phyloP scores from a whole-genome alignment of 2,797 vertebrate species.

The Sebastes goodei region DNA sequence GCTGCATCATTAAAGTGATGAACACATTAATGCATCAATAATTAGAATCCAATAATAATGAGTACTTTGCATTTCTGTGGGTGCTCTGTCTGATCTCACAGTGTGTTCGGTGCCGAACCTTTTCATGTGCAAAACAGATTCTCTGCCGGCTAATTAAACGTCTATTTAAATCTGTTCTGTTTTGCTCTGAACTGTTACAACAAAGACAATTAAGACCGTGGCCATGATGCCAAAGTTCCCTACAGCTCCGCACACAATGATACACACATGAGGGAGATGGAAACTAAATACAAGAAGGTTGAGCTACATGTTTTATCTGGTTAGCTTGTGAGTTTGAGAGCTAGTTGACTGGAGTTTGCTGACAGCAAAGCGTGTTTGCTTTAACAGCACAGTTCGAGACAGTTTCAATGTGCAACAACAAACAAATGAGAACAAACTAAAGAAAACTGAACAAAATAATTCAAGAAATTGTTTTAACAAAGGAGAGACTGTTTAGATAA shows the following conservation, averaged over 20 bases:
- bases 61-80: not conserved
- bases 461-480: too few species aligned
- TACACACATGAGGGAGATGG: not conserved
- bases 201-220: slow-evolving; percentile 7
- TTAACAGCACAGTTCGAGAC: not conserved
- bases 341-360: not conserved
- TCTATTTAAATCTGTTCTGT: slow-evolving; percentile 8
- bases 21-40: not conserved
- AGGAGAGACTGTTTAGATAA: too few species aligned
- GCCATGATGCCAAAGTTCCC: not conserved
- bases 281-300: not conserved
- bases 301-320: not conserved
- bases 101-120: not conserved
- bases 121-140: slow-evolving; percentile 40
- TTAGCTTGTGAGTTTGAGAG: not conserved
- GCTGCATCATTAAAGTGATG: not conserved
- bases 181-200: not conserved
- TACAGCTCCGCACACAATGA: not conserved
- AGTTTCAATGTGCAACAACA: not conserved
- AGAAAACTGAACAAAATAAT: not conserved
- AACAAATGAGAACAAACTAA: not conserved
- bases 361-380: not conserved
- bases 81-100: not conserved
- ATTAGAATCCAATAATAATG: not conserved
- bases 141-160: slow-evolving; percentile 12